Evolutionary conservation across 2,888 invertebrate genomes (phyloP).

Genomic region (Gnatocerus cornutus): DNA sequence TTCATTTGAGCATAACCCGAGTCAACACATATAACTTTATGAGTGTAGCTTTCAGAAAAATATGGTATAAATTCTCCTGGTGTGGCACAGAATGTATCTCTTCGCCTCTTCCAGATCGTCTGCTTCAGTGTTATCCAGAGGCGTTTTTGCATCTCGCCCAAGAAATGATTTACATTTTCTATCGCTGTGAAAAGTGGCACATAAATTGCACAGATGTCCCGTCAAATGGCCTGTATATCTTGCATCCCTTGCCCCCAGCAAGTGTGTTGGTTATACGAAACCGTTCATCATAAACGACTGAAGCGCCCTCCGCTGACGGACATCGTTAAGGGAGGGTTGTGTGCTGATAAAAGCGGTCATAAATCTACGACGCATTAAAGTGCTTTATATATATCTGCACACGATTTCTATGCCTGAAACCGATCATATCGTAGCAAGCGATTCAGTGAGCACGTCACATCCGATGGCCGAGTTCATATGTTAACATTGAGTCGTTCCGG

Average conservation of each 20-base stretch:
- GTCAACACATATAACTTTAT: no score
- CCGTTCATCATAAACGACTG: slow-evolving; percentile 65
- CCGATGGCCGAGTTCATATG: slow-evolving; percentile 60
- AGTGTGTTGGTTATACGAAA: slow-evolving; percentile 63
- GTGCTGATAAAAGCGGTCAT: slow-evolving; percentile 68
- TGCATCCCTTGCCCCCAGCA: slow-evolving; percentile 60
- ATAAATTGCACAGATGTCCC: slow-evolving; percentile 70
- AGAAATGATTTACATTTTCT: slow-evolving; percentile 69
- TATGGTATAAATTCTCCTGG: no score
- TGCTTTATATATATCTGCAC: slow-evolving; percentile 66
- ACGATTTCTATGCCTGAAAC: slow-evolving; percentile 65
- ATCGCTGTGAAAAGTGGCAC: slow-evolving; percentile 68
- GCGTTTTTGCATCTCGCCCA: slow-evolving; percentile 39
- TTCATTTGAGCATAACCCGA: no score
- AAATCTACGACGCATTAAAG: slow-evolving; percentile 66
- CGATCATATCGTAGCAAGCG: slow-evolving; percentile 61
- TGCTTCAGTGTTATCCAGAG: slow-evolving; percentile 29
- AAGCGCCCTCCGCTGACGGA: slow-evolving; percentile 63
- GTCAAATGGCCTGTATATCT: slow-evolving; percentile 68
- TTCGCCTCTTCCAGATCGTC: slow-evolving; percentile 19
- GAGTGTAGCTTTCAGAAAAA: no score
- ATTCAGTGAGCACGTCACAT: slow-evolving; percentile 64
- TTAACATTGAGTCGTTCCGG: slow-evolving; percentile 55
- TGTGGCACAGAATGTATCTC: neutral
- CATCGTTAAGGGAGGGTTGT: slow-evolving; percentile 67